Conservation (phyloP, 1,140 invertebrate species). For the Leucophenga varia region DNA sequence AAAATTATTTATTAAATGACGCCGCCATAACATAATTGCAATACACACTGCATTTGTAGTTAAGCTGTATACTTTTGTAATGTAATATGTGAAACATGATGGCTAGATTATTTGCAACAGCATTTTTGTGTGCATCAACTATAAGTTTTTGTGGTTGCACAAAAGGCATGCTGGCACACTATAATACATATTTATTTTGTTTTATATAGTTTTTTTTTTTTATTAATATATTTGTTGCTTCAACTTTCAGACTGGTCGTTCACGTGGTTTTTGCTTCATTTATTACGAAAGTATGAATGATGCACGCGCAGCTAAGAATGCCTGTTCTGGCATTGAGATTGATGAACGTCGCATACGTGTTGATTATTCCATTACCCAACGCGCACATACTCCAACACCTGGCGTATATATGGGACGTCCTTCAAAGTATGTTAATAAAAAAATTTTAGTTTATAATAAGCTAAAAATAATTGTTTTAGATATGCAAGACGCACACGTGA, state of each 20-base stretch:
- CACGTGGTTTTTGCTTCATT: constrained; percentile 95
- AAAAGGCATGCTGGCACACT: constrained; percentile 47
- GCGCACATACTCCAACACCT: constrained; percentile 95
- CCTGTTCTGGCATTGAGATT: constrained; percentile 91
- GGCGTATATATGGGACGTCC: constrained; percentile 97
- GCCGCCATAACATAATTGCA: background rate
- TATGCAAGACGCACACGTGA: constrained; percentile 14
- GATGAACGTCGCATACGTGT: constrained; percentile 91
- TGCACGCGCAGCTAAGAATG: constrained; percentile 91
- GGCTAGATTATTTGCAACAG: constrained; percentile 33
- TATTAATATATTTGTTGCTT: background rate
- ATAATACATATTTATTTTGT: constrained; percentile 1
- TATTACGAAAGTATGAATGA: constrained; percentile 90
- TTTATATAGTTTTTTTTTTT: background rate
- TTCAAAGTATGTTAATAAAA: constrained; percentile 57
- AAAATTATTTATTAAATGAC: background rate
- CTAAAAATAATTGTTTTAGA: background rate
- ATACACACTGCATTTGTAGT: background rate
- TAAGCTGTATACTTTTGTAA: background rate
- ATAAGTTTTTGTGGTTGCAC: constrained; percentile 30
- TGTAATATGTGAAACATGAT: constrained; percentile 2
- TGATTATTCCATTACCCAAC: constrained; percentile 96
- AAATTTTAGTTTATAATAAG: background rate
- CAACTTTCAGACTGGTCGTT: constrained; percentile 74
- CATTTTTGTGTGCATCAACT: constrained; percentile 24